phyloP scores from a whole-genome alignment of 2,888 invertebrate genomes.

The Adela reaumurella region DNA sequence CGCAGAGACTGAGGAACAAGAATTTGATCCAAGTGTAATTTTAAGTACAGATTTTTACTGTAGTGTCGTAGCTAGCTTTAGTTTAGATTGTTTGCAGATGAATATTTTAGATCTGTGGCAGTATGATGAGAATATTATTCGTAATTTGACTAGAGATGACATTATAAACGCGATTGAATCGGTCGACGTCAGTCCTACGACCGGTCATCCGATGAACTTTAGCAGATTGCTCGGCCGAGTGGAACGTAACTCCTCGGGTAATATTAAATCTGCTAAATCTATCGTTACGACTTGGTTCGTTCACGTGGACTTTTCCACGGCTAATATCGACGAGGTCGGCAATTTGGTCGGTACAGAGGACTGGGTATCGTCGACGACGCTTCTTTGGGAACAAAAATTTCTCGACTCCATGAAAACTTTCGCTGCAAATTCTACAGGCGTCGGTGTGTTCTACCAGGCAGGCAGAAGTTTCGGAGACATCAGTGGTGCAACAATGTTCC shows the following conservation, averaged over 20 bases:
- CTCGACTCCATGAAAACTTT: slow-evolving; percentile 35
- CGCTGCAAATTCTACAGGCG: slow-evolving; percentile 24
- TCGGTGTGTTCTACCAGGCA: slow-evolving; percentile 54
- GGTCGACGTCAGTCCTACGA: slow-evolving; percentile 56
- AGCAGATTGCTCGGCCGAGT: slow-evolving; percentile 60
- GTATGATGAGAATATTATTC: slow-evolving; percentile 51
- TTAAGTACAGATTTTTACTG: slow-evolving; percentile 61
- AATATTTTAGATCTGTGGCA: slow-evolving; percentile 72
- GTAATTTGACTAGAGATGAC: slow-evolving; percentile 54
- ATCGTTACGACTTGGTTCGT: slow-evolving; percentile 63
- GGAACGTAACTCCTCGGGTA: slow-evolving; percentile 53
- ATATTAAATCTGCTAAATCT: slow-evolving; percentile 61
- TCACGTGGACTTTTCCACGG: slow-evolving; percentile 63
- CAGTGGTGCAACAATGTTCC: slow-evolving; percentile 65
- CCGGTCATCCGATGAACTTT: slow-evolving; percentile 64
- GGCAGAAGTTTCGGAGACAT: slow-evolving; percentile 75
- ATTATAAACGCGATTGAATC: slow-evolving; percentile 60
- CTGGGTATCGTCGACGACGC: slow-evolving; percentile 61
- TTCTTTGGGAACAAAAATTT: slow-evolving; percentile 62
- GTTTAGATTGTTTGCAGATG: slow-evolving; percentile 57
- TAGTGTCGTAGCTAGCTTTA: slow-evolving; percentile 57
- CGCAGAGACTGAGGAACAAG: slow-evolving; percentile 16
- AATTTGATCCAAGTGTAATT: slow-evolving; percentile 55
- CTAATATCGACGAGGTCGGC: slow-evolving; percentile 63
- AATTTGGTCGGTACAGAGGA: slow-evolving; percentile 73